Conservation (phyloP, 2,113 vertebrate genomes). For the Varanus komodoensis region DNA sequence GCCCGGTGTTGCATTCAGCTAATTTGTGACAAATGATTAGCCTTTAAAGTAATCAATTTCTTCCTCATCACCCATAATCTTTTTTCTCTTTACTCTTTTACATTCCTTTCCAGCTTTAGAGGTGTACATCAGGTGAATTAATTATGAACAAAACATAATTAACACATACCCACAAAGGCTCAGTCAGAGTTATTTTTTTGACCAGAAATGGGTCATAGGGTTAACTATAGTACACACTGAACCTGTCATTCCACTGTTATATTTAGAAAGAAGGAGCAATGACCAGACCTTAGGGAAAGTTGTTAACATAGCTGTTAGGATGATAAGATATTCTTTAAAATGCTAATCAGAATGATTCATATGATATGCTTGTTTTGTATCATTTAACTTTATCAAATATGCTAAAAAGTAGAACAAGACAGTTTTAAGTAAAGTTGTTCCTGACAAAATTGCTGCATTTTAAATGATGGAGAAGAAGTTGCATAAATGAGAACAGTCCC, state of each 20-base stretch:
- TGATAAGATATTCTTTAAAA: constrained; percentile 5
- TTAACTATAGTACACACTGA: background rate
- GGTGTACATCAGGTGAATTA: constrained; percentile 30
- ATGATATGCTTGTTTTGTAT: background rate
- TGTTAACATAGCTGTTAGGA: background rate
- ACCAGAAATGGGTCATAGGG: constrained; percentile 9
- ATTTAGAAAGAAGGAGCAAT: constrained; percentile 7
- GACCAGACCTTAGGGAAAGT: background rate
- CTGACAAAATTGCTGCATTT: background rate
- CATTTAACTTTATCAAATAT: constrained; percentile 18
- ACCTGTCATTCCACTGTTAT: background rate
- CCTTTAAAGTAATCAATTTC: constrained; percentile 46
- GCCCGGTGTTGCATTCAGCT: background rate
- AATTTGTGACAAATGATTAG: constrained; percentile 23
- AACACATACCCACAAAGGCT: constrained; percentile 29
- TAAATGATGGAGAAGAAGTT: background rate
- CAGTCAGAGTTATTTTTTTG: constrained; percentile 47
- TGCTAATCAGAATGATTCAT: background rate
- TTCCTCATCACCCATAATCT: constrained; percentile 17
- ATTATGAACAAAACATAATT: constrained; percentile 32
- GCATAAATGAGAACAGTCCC: background rate
- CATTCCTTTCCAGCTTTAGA: constrained; percentile 37
- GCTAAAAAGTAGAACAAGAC: constrained; percentile 1
- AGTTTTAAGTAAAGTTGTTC: background rate
- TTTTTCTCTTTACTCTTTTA: constrained; percentile 26